These are phyloP conservation scores for Chiroxiphia lanceolata DNA, from an alignment of 2,797 vertebrate genomes.

Conservation along the genomic window DNA sequence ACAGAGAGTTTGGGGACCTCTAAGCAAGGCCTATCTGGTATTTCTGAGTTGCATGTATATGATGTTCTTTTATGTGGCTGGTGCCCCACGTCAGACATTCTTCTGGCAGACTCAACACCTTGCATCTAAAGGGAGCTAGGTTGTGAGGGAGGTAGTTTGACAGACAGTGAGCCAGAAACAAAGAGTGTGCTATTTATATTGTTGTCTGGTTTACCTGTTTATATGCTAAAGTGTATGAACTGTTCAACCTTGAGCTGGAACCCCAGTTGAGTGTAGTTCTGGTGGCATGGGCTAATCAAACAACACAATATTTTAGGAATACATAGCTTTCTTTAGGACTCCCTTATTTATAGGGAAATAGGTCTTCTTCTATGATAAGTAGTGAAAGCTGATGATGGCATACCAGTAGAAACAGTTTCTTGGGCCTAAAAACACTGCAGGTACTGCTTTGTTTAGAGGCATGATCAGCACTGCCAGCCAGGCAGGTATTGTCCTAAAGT, in stretches of 20 bases:
- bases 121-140: neutral
- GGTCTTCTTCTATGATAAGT: neutral
- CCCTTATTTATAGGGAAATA: neutral
- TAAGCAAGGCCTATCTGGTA: neutral
- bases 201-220: neutral
- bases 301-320: neutral
- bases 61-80: neutral
- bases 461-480: neutral
- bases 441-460: neutral
- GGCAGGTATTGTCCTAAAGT: no score
- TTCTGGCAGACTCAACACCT: neutral
- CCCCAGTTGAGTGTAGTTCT: neutral
- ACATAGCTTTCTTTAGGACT: neutral
- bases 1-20: neutral
- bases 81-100: neutral
- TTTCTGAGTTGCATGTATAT: neutral
- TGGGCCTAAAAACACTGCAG: fast-evolving
- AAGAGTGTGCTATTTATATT: neutral
- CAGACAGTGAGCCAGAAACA: neutral
- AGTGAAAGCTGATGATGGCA: neutral
- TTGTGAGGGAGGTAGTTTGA: neutral
- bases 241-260: neutral
- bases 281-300: neutral
- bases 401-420: neutral
- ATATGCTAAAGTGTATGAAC: neutral